Evolutionary conservation across 2,113 vertebrate genomes (phyloP), one percentile per base, ranked within the genome.

Genomic region (Oreotrochilus melanogaster): DNA sequence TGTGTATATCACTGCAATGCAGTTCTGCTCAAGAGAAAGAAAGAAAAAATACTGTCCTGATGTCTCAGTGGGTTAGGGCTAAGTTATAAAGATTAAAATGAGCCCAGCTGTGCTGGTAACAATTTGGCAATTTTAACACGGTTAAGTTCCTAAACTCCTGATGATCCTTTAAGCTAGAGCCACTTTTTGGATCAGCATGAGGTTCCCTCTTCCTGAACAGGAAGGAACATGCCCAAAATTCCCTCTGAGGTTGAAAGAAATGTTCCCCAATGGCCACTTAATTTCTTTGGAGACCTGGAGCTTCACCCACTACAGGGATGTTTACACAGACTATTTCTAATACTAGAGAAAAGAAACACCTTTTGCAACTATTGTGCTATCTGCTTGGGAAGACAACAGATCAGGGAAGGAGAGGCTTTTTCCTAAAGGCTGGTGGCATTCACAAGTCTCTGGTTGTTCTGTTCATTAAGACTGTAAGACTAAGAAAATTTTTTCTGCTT

Each of bases 51-150:
- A 54, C 15, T 69, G 21, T 4, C n/a, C 17, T 79, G 6, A n/a
- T 21, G 4, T 78, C 50, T 51, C 51, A 18, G 28, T 3, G 1
- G 30, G 7, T 7, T 18, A 53, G 15, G 17, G 37, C 10, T 88
- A 47, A 66, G 1, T 69, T 51, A 27, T 6, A 74, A 56, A 33
- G 31, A 56, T 16, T 75, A 76, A 86, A 87, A 80, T 62, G 3
- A 62, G 4, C 35, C 18, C 25, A 75, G 17, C 5, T 0, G 0
- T 31, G 6, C 25, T 51, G 16, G 19, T 45, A 69, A 60, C 2
- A 64, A 50, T 11, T 10, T 17, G 12, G 4, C 1, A 8, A 13
- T 51, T 71, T 72, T 73, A 67, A 54, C 14, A 16, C 15, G 3
- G 51, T 78, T 82, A 74, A 60, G 27, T 11, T 69, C 30, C 62